Evolutionary conservation across 2,888 invertebrate species (phyloP).

Genomic region (Gymnocheta viridis): DNA sequence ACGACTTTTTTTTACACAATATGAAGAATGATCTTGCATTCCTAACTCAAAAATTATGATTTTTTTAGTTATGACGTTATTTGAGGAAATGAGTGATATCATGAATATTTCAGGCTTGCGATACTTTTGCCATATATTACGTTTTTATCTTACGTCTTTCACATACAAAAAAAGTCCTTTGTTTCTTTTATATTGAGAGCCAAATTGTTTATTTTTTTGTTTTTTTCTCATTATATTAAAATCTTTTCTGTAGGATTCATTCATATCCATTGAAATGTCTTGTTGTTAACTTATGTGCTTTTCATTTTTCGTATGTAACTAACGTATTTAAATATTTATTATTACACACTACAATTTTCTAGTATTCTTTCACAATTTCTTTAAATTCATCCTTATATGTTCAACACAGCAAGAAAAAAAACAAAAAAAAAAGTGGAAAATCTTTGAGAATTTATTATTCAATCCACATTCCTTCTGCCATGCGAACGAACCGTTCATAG

Average conservation of each 20-base stretch:
- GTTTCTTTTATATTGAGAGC: background rate
- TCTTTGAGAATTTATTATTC: conserved; percentile 44
- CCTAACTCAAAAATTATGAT: too few species aligned
- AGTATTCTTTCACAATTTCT: conserved; percentile 18
- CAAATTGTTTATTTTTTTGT: background rate
- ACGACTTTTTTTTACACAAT: too few species aligned
- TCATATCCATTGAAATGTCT: background rate
- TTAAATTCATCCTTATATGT: background rate
- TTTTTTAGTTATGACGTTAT: too few species aligned
- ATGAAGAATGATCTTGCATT: too few species aligned
- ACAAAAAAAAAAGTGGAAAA: conserved; percentile 3
- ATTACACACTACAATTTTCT: conserved; percentile 45
- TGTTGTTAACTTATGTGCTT: background rate
- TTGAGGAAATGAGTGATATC: too few species aligned
- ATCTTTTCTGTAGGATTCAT: background rate
- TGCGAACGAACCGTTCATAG: background rate
- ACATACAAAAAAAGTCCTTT: too few species aligned
- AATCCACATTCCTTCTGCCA: conserved; percentile 20
- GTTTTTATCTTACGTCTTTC: background rate
- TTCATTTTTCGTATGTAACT: background rate
- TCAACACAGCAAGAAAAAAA: background rate
- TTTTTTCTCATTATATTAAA: background rate
- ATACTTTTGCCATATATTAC: background rate
- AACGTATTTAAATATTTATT: conserved; percentile 48
- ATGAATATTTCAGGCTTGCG: too few species aligned